A percentile compares a stretch with the other conserved stretches of the same genome.
Conservation (phyloP, 2,797 vertebrate genomes). For the Macropus fuliginosus region DNA sequence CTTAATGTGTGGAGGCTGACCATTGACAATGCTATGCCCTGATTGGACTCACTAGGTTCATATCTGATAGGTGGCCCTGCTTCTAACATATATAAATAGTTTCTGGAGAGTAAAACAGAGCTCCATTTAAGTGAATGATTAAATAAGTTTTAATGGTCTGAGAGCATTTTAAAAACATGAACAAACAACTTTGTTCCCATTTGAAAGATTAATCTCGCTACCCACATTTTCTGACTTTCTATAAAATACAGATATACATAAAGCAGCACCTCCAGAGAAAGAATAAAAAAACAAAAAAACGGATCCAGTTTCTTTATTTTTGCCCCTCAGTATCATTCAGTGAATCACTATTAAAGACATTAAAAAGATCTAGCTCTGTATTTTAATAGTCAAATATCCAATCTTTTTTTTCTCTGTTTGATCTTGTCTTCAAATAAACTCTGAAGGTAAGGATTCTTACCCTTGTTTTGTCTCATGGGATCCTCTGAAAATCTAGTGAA, state of each 20-base stretch:
- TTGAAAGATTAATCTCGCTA: not conserved
- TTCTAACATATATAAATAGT: not conserved
- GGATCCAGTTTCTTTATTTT: not conserved
- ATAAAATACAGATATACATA: not conserved
- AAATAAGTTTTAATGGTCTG: not conserved
- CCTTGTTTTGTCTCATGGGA: not conserved
- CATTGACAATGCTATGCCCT: not conserved
- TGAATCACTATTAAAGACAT: not conserved
- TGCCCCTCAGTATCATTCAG: not conserved
- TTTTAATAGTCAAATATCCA: not conserved
- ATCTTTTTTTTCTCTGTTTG: not conserved
- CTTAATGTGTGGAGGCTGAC: not conserved
- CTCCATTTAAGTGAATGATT: not conserved
- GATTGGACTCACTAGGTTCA: not conserved
- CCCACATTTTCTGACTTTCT: not conserved
- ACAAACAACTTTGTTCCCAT: not conserved
- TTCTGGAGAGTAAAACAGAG: not conserved
- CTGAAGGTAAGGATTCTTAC: not conserved
- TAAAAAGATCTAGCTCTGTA: not conserved
- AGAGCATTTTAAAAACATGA: constrained; percentile 1
- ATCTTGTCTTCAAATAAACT: not conserved
- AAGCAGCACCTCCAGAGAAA: not conserved
- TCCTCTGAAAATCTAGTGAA: not conserved
- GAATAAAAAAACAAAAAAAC: not conserved
- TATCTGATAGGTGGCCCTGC: not conserved